Conservation (phyloP, 2,113 vertebrate species). For the Chaetodon trifascialis region DNA sequence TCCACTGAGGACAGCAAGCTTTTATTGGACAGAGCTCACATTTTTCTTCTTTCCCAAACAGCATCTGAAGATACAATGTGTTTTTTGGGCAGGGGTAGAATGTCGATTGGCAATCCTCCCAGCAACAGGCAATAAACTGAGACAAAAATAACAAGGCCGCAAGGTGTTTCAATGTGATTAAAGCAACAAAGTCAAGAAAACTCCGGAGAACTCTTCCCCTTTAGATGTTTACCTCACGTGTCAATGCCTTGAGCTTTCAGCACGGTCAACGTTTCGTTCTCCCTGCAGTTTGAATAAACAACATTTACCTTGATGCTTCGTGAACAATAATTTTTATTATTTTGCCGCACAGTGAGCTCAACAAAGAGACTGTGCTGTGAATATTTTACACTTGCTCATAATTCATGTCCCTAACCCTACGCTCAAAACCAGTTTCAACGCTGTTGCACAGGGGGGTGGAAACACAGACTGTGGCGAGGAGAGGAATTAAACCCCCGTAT, state of each 20-base stretch:
- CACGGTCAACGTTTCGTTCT: constrained; percentile 13
- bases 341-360: constrained; percentile 17
- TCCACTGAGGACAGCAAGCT: neutral
- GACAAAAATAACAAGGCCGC: constrained; percentile 43
- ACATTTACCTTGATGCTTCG: constrained; percentile 18
- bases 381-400: constrained; percentile 35
- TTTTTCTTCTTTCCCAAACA: constrained; percentile 3
- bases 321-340: neutral
- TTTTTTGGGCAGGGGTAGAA: neutral
- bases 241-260: constrained; percentile 23
- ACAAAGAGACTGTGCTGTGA: constrained; percentile 11
- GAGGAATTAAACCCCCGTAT: constrained; percentile 34
- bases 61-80: constrained; percentile 7
- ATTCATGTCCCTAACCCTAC: constrained; percentile 10
- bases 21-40: neutral
- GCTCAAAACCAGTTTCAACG: constrained; percentile 1
- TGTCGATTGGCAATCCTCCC: constrained; percentile 29
- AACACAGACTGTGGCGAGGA: neutral
- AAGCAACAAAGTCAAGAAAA: constrained; percentile 39
- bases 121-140: constrained; percentile 46
- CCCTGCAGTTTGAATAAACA: constrained; percentile 28
- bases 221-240: constrained; percentile 31
- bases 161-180: constrained; percentile 50
- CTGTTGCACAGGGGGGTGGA: neutral
- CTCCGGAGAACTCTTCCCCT: constrained; percentile 26